Base-by-base conservation (phyloP, 2,888 invertebrate genomes). In the Synergus japonicus region DNA sequence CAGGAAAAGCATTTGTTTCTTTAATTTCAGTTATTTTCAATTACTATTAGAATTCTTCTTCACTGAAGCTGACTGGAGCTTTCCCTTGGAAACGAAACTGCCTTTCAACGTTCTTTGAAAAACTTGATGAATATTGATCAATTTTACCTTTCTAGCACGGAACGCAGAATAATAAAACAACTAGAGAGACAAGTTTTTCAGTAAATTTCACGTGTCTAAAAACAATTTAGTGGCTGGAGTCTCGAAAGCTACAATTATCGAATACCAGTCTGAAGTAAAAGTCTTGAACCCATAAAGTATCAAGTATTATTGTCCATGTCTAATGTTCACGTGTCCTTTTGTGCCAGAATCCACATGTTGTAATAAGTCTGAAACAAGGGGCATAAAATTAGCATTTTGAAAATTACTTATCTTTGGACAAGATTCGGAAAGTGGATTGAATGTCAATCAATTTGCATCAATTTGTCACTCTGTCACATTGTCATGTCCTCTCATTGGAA, bases 401-500 rank as follows among this genome's bases (percentile, higher is more conserved):
- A 18, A 60, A 22, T 60, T 60, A 60, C 12, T 60, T 60, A 22
- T 60, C 12, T 1, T 12, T 4, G 60, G 60, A 22, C 60, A 4
- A 18, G 12, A 63, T 13, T 29, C 22, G 64, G 22, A 29, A 64
- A 64, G 12, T 37, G 64, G 64, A 64, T 29, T 64, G 64, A 13
- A 64, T 64, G 13, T 8, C 64, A 64, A 44, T 67, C 67, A 67
- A 73, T 73, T 73, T 73, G 49, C 49, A 73, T 73, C 46, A 9
- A 73, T 67, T 41, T 67, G 67, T 67, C 67, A 67, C 67, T 44
- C 67, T 76, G 77, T 76, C 76, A 76, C 76, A 80, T 76, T 67
- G 77, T 44, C 18, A 79, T 63, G 77, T 83, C 81, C 80, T 84
- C 77, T 77, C 84, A 82, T 82, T 81, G 81, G 82, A 85, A 86